phyloP scores from a whole-genome alignment of 2,113 vertebrate genomes.

The Lucifuga dentata region DNA sequence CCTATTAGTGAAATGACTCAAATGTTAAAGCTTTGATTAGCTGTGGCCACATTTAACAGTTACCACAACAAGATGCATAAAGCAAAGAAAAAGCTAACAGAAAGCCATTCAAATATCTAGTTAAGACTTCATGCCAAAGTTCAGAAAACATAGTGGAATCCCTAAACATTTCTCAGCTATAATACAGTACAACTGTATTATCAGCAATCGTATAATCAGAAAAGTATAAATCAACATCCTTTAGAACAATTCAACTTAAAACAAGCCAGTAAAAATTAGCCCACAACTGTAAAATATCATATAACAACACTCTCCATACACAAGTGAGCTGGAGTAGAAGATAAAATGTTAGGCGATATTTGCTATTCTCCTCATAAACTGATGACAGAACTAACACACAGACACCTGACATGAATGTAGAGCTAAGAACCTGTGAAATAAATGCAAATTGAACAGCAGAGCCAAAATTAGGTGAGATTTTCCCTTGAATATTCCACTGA shows the following conservation, averaged over 20 bases:
- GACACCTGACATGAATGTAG: not conserved
- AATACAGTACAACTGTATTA: too few species aligned
- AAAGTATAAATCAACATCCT: too few species aligned
- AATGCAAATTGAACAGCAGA: slow-evolving; percentile 10
- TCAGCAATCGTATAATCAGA: too few species aligned
- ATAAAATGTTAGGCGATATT: not conserved
- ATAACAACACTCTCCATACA: too few species aligned
- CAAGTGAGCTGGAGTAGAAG: not conserved
- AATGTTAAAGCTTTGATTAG: not conserved
- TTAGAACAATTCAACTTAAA: too few species aligned
- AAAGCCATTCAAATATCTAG: too few species aligned
- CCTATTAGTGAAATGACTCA: slow-evolving; percentile 11
- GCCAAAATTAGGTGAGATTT: not conserved
- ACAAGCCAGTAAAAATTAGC: too few species aligned
- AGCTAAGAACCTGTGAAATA: slow-evolving; percentile 5
- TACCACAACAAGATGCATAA: not conserved
- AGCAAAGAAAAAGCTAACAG: not conserved
- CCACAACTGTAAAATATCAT: too few species aligned
- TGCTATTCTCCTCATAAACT: not conserved
- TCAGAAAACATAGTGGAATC: too few species aligned
- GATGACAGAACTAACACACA: not conserved
- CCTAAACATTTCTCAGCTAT: too few species aligned
- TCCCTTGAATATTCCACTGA: not conserved
- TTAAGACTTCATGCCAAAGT: too few species aligned
- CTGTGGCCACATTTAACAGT: not conserved